These are phyloP conservation scores for Heteromurus nitidus DNA, from an alignment of 2,888 invertebrate species.

Conservation along the genomic window DNA sequence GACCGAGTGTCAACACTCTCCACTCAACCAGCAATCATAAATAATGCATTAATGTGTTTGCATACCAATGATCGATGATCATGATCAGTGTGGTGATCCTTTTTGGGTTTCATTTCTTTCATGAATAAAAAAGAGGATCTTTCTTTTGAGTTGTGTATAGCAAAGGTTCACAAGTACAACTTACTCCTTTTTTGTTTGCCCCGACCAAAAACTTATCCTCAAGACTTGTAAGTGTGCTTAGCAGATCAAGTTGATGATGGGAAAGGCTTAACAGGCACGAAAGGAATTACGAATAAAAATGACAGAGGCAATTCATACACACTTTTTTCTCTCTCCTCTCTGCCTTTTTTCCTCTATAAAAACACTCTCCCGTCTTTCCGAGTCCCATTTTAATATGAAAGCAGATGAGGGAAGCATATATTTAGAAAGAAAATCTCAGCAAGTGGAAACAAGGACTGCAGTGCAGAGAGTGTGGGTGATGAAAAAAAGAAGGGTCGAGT, in stretches of 20 bases:
- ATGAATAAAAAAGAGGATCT: constrained; percentile 14
- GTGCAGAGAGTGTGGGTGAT: constrained; percentile 46
- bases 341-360: no score
- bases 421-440: constrained; percentile 49
- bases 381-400: no score
- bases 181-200: no score
- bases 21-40: neutral
- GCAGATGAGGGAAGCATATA: no score
- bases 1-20: no score
- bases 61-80: constrained; percentile 37
- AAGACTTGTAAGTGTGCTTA: constrained; percentile 31
- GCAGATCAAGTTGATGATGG: constrained; percentile 57
- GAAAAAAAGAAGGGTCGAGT: constrained; percentile 61
- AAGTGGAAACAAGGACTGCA: constrained; percentile 44
- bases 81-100: constrained; percentile 7
- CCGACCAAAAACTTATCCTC: neutral
- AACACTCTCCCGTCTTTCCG: no score
- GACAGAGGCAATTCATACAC: constrained; percentile 27
- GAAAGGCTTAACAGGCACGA: constrained; percentile 43
- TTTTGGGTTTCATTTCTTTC: constrained; percentile 21
- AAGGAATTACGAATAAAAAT: constrained; percentile 41
- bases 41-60: neutral
- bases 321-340: constrained; percentile 5
- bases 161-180: neutral
- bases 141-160: neutral